Evolutionary conservation across 2,888 invertebrate species (phyloP).

Genomic region (Eupithecia exiguata): DNA sequence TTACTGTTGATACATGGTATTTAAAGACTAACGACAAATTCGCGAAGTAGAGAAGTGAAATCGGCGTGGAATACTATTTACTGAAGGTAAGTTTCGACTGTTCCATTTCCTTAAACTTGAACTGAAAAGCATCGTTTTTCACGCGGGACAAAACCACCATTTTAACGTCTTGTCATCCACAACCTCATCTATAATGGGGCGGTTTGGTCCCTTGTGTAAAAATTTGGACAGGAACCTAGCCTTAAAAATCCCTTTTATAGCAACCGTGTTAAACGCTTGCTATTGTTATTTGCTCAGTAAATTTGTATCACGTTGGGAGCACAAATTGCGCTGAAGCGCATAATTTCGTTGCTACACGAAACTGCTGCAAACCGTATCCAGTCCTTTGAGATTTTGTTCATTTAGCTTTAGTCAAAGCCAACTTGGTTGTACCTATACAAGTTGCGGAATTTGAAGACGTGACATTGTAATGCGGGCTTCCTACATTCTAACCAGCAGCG

Average conservation of each 20-base stretch:
- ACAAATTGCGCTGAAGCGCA: neutral
- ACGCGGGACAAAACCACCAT: too few relatives aligned
- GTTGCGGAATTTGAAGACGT: slow-evolving; percentile 20
- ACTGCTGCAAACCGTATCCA: slow-evolving; percentile 8
- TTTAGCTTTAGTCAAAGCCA: slow-evolving; percentile 23
- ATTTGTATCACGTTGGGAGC: neutral
- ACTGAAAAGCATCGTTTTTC: too few relatives aligned
- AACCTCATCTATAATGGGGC: too few relatives aligned
- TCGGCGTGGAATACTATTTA: too few relatives aligned
- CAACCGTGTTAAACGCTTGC: neutral
- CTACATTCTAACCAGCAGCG: slow-evolving; percentile 23
- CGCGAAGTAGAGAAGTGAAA: too few relatives aligned
- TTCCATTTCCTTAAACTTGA: too few relatives aligned
- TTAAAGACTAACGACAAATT: too few relatives aligned
- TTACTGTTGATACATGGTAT: too few relatives aligned
- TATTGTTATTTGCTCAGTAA: neutral
- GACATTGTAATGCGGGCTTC: slow-evolving; percentile 28
- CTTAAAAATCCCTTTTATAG: neutral
- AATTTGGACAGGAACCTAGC: too few relatives aligned
- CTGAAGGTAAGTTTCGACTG: too few relatives aligned
- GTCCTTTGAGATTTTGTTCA: slow-evolving; percentile 18
- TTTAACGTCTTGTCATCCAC: too few relatives aligned
- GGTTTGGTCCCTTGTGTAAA: too few relatives aligned
- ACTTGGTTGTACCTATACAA: slow-evolving; percentile 13
- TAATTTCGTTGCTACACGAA: slow-evolving; percentile 9